phyloP scores from a whole-genome alignment of 35 echinoderm and acorn worm species.

The Acanthaster planci region DNA sequence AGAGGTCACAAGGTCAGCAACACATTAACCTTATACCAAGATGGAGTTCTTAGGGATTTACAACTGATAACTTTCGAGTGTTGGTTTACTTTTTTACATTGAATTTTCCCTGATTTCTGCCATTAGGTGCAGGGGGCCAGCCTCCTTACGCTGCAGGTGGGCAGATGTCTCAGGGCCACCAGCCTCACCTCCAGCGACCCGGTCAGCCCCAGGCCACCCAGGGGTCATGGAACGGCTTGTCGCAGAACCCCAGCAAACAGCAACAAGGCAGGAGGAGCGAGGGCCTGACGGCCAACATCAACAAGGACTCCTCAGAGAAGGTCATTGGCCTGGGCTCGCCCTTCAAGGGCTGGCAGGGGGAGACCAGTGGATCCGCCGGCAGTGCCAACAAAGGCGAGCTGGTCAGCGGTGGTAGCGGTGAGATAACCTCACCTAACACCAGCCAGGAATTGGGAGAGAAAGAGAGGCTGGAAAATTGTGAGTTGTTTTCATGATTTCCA shows the following conservation, averaged over 20 bases:
- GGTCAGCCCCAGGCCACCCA: conserved; percentile 2
- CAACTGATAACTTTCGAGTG: too few relatives aligned
- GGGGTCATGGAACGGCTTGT: neutral
- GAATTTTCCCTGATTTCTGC: too few relatives aligned
- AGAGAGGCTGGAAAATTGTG: neutral
- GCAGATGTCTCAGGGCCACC: neutral
- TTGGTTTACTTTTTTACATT: too few relatives aligned
- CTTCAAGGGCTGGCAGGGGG: neutral
- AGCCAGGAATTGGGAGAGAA: neutral
- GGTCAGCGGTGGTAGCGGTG: neutral
- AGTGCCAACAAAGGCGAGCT: neutral
- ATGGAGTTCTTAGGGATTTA: too few relatives aligned
- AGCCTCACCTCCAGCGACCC: neutral
- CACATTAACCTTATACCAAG: too few relatives aligned
- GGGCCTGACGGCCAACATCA: neutral
- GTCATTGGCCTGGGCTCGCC: neutral
- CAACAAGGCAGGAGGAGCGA: neutral
- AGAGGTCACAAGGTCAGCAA: too few relatives aligned
- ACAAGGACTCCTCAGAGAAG: conserved; percentile 27
- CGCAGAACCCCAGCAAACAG: neutral
- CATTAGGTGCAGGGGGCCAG: neutral
- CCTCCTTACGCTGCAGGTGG: neutral
- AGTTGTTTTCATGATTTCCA: neutral
- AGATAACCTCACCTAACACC: neutral
- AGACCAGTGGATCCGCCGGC: neutral